phyloP scores from a whole-genome alignment of 2,797 vertebrate species.

The Sebastes vulpes region DNA sequence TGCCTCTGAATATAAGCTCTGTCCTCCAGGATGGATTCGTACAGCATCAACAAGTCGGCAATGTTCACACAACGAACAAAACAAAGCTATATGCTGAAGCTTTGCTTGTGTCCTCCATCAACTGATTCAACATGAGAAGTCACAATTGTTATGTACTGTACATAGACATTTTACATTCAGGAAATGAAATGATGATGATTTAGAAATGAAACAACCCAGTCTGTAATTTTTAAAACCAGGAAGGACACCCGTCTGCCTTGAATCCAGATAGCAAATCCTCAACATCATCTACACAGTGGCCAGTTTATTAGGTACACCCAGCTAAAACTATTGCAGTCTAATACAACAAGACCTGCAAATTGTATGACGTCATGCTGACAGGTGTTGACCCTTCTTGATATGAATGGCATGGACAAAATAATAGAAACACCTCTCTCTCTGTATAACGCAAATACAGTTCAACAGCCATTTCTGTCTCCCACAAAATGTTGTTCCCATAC shows the following conservation, averaged over 20 bases:
- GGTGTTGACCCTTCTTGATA: background rate
- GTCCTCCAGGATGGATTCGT: slow-evolving; percentile 23
- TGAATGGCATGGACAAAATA: background rate
- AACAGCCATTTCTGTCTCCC: background rate
- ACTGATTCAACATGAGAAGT: slow-evolving; percentile 10
- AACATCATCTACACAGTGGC: background rate
- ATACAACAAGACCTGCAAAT: background rate
- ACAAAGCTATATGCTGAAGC: slow-evolving; percentile 34
- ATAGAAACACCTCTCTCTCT: background rate
- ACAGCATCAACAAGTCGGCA: slow-evolving; percentile 22
- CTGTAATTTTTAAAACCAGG: background rate
- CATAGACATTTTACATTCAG: slow-evolving; percentile 65
- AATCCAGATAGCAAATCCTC: background rate
- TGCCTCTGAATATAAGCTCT: slow-evolving; percentile 52
- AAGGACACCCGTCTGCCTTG: background rate
- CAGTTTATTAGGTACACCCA: background rate
- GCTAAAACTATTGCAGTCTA: background rate
- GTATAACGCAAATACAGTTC: background rate
- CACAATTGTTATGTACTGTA: slow-evolving; percentile 56
- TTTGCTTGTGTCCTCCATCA: slow-evolving; percentile 31
- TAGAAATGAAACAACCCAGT: background rate
- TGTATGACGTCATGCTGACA: background rate
- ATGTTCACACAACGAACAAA: slow-evolving; percentile 30
- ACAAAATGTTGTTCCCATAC: background rate
- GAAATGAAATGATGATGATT: slow-evolving; percentile 28